Evolutionary conservation across 2,888 invertebrate genomes (phyloP), one percentile per base, ranked within the genome.

Genomic region (Cheilosia vernalis): DNA sequence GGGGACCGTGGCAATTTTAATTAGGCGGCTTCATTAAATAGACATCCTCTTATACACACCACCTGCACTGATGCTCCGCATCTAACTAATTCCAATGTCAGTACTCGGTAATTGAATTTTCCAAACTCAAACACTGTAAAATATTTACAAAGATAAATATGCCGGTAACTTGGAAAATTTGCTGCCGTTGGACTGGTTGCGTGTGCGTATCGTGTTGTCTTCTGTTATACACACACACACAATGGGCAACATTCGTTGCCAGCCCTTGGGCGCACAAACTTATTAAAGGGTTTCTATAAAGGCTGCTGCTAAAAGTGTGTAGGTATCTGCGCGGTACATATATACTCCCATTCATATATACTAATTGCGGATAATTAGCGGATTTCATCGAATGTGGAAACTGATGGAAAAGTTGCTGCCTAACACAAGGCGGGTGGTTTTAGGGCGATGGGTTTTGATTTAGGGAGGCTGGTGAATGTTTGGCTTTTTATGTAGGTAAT

Each of bases 61-160:
- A 61, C 69, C 51, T 67, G 74, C 64, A 84, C 40, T 40, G 63
- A 76, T 30, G n/a, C 44, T 15, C 19, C 53, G 24, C 61, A 49
- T 49, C 30, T 13, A 72, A 67, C 85, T 72, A 81, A 81, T 77
- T 66, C 67, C 67, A 53, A 72, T 72, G 80, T 85, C 44, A 9
- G 9, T 30, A 30, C 30, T 9, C 9, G 61, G 81, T 81, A 85
- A 81, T 85, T 85, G 77, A 85, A 81, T 85, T 85, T 85, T 67
- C 81, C 61, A 81, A 85, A 85, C 81, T 73, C 81, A 85, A 85
- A 85, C 72, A 85, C 77, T 77, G 76, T 76, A 66, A 85, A 85
- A 81, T 76, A 85, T 85, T 83, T 76, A 84, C 74, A 80, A 77
- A 81, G 81, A 85, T 77, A 81, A 85, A 81, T 77, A 85, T 76